phyloP scores from a whole-genome alignment of 2,113 vertebrate genomes.

The Ptilonorhynchus violaceus region DNA sequence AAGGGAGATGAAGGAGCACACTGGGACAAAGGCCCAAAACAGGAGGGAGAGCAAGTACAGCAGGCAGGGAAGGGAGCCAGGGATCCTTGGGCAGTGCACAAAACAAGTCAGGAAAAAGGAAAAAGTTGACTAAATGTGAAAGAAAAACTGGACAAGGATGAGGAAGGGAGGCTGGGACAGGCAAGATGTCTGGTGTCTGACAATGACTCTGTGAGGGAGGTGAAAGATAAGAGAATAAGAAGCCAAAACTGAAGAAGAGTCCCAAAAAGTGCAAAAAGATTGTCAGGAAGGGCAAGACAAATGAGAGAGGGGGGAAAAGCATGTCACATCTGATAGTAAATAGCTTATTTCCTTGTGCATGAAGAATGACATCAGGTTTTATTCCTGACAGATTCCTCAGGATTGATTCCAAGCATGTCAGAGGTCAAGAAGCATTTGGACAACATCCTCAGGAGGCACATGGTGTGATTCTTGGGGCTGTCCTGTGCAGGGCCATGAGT shows the following conservation, averaged over 20 bases:
- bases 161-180: background rate
- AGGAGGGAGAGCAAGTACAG: background rate
- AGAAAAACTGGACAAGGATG: background rate
- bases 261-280: background rate
- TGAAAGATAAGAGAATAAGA: background rate
- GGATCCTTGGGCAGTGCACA: background rate
- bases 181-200: background rate
- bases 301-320: fast-evolving
- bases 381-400: background rate
- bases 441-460: background rate
- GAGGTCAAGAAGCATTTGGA: background rate
- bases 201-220: background rate
- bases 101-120: background rate
- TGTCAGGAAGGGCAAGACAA: background rate
- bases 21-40: background rate
- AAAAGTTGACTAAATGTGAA: fast-evolving
- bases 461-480: background rate
- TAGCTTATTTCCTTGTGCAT: background rate
- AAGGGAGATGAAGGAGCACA: background rate
- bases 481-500: background rate
- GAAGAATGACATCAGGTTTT: background rate
- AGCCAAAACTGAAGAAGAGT: background rate
- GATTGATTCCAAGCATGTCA: background rate
- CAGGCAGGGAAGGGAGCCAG: background rate
- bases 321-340: background rate